These are phyloP conservation scores for Lates calcarifer DNA, from an alignment of 2,113 vertebrate species.

Conservation along the genomic window DNA sequence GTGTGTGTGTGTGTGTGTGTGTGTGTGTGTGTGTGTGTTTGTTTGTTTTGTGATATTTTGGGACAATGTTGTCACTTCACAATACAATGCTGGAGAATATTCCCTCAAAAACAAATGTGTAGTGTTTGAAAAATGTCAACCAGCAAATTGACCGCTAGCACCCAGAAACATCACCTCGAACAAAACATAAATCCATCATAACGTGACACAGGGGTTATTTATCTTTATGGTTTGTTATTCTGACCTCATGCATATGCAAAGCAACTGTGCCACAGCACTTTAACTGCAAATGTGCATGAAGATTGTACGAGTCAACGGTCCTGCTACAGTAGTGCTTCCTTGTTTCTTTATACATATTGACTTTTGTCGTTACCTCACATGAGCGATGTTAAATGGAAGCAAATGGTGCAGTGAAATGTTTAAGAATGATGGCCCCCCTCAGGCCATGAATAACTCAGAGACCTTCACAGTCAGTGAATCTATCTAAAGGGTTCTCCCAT, in stretches of 20 bases:
- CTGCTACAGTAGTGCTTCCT: conserved; percentile 1
- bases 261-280: neutral
- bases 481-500: conserved; percentile 38
- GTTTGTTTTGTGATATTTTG: conserved; percentile 11
- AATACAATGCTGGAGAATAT: conserved; percentile 25
- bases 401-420: conserved; percentile 66
- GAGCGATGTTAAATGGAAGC: conserved; percentile 71
- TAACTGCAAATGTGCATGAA: conserved; percentile 6
- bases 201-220: neutral
- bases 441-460: conserved; percentile 63
- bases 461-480: conserved; percentile 60
- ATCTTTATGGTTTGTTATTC: neutral
- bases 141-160: conserved; percentile 28
- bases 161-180: conserved; percentile 39
- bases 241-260: conserved; percentile 25
- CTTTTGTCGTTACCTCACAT: conserved; percentile 67
- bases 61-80: conserved; percentile 44
- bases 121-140: conserved; percentile 50
- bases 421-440: conserved; percentile 52
- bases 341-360: conserved; percentile 51
- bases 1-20: neutral
- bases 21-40: neutral
- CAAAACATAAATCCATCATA: conserved; percentile 28
- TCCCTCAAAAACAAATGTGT: conserved; percentile 40
- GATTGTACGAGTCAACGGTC: conserved; percentile 22